Conservation (phyloP, 2,888 invertebrate species). For the Brassicogethes aeneus region DNA sequence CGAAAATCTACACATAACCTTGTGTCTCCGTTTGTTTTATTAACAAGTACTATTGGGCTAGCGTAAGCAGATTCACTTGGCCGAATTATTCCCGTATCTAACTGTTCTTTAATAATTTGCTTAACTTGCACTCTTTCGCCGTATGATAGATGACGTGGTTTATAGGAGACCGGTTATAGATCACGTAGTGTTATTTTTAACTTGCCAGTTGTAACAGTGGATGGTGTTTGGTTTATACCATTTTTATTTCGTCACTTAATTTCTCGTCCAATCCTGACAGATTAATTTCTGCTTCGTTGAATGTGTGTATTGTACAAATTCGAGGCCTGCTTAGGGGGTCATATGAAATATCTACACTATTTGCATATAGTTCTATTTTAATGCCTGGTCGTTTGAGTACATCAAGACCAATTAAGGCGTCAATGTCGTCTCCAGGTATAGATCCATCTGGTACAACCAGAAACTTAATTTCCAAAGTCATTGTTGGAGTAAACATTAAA, state of each 20-base stretch:
- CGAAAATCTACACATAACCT: no score
- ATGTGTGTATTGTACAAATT: background rate
- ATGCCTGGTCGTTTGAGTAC: conserved; percentile 5
- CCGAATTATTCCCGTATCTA: no score
- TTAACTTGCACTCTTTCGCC: no score
- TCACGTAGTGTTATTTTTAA: no score
- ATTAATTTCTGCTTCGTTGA: background rate
- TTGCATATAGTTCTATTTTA: conserved; percentile 3
- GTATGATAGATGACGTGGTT: no score
- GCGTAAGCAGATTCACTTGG: no score
- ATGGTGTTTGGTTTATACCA: background rate
- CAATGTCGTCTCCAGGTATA: conserved; percentile 9
- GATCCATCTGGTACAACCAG: conserved; percentile 11
- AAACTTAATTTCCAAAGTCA: conserved; percentile 10
- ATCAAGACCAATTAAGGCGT: conserved; percentile 6
- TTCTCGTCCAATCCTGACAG: background rate
- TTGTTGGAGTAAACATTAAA: conserved; percentile 8
- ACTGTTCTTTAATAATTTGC: no score
- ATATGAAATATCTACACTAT: background rate
- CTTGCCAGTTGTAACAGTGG: no score
- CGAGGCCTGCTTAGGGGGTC: background rate
- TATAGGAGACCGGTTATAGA: no score
- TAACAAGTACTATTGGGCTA: no score
- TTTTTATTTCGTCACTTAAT: background rate
- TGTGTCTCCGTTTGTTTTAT: no score